Evolutionary conservation across 2,888 invertebrate species (phyloP), one percentile per base, ranked within the genome.

Genomic region (Andrena dorsata): DNA sequence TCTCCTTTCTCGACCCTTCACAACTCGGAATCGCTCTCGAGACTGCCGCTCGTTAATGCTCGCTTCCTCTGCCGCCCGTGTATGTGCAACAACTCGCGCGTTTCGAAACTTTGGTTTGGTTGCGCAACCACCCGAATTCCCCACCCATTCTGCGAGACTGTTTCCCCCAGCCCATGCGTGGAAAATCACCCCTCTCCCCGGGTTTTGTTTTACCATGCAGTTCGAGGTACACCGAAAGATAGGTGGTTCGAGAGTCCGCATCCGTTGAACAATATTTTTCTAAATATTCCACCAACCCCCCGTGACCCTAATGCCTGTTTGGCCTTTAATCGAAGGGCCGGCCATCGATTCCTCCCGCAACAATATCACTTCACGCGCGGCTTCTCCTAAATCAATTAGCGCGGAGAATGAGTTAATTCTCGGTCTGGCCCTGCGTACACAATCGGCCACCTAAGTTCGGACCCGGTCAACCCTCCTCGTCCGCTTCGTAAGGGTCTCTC

Each of bases 1-100:
- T 68, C 80, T 82, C 80, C 79, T 80, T 80, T 30, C 78, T 77
- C 85, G 83, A 87, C 84, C 82, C 83, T 81, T 71, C 79, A 82
- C 81, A 90, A 87, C 86, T 85, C 80, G 84, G 86, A 87, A 88
- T 85, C 80, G 76, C 88, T 80, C 86, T 90, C 84, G 86, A 90
- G 87, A 88, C 85, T 82, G 85, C 78, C 74, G 85, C 87, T 91
- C 88, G 90, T 91, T 91, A 91, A 90, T 89, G 85, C 87, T 83
- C 82, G 41, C 61, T 83, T 85, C 82, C 83, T 77, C 84, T 53
- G 58, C 82, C 68, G 60, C 68, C 77, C 78, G 79, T 79, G 51
- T 64, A 73, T 41, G 41, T 41, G 41, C 41, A 41, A 41, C 66
- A 76, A 79, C 73, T 56, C 56, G 66, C 74, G 74, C 83, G 74